Evolutionary conservation across 2,113 vertebrate species (phyloP).

Genomic region (Mesocricetus auratus): DNA sequence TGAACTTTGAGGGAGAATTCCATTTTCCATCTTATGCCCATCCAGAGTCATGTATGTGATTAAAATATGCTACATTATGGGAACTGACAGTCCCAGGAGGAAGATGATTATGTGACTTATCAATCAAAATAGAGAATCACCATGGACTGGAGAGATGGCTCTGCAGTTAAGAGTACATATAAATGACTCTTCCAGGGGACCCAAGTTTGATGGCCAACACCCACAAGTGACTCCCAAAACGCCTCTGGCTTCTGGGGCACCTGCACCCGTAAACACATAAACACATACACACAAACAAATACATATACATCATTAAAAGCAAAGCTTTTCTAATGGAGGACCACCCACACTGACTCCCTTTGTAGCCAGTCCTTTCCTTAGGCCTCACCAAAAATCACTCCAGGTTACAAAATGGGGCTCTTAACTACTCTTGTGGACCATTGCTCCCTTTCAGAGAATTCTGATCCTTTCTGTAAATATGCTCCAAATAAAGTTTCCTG

Average conservation of each 20-base stretch:
- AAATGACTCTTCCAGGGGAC: neutral
- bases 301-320: neutral
- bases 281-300: neutral
- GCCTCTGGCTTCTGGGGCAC: neutral
- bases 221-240: neutral
- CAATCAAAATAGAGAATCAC: neutral
- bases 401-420: neutral
- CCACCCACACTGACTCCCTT: no score
- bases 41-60: neutral
- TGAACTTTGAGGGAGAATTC: neutral
- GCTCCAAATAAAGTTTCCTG: neutral
- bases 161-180: neutral
- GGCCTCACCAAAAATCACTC: neutral
- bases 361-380: neutral
- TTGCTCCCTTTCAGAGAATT: neutral
- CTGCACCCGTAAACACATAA: neutral
- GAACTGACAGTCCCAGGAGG: neutral
- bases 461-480: neutral
- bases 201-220: neutral
- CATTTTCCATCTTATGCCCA: neutral
- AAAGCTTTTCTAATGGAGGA: neutral
- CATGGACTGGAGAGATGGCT: neutral
- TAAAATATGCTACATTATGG: neutral
- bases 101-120: neutral
- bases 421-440: no score